phyloP scores from a whole-genome alignment of 2,113 vertebrate species.

The Cavia porcellus region DNA sequence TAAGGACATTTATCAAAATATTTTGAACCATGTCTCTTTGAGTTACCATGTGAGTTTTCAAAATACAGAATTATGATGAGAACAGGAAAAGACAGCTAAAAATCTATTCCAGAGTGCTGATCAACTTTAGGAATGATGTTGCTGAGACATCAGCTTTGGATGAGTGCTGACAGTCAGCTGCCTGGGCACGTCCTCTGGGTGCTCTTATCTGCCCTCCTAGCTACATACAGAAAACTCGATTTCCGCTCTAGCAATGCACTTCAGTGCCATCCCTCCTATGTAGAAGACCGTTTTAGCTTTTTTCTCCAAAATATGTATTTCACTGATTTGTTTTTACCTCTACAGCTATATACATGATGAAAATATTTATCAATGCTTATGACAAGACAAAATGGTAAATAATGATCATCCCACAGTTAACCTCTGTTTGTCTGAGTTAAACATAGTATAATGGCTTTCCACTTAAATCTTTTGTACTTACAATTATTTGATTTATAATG shows the following conservation, averaged over 20 bases:
- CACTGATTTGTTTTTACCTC: background rate
- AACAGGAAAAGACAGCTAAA: constrained; percentile 19
- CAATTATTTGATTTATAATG: background rate
- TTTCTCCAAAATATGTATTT: constrained; percentile 28
- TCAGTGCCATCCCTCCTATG: background rate
- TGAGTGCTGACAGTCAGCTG: background rate
- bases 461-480: background rate
- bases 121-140: background rate
- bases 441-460: background rate
- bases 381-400: background rate
- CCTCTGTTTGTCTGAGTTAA: background rate
- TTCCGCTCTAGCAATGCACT: too few relatives aligned
- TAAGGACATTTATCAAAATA: background rate
- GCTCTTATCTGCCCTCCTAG: background rate
- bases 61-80: constrained; percentile 3
- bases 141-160: background rate
- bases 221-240: background rate
- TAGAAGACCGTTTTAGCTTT: background rate
- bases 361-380: background rate
- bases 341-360: background rate
- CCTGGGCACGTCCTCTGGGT: too few relatives aligned
- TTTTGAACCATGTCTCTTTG: background rate
- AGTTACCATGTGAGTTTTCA: background rate
- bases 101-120: background rate
- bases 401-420: background rate